Evolutionary conservation across 2,888 invertebrate species (phyloP).

Genomic region (Unio pictorum): DNA sequence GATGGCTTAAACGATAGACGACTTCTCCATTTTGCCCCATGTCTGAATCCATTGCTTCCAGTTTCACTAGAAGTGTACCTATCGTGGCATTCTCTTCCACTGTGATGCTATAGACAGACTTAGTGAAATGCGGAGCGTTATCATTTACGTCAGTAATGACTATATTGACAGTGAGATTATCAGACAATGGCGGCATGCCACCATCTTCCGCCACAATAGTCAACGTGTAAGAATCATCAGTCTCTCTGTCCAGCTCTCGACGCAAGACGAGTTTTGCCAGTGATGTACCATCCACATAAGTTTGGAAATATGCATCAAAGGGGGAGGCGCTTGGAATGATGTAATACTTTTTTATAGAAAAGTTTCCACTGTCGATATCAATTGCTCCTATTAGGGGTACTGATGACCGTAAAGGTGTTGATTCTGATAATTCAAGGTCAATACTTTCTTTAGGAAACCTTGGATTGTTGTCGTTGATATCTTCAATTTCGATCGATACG

Average conservation of each 20-base stretch:
- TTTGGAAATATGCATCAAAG: constrained; percentile 37
- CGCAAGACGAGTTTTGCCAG: constrained; percentile 46
- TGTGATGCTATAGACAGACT: constrained; percentile 35
- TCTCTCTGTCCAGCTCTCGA: constrained; percentile 47
- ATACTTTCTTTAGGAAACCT: constrained; percentile 44
- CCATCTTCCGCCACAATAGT: constrained; percentile 50
- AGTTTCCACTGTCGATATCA: constrained; percentile 45
- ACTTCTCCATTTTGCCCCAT: constrained; percentile 82
- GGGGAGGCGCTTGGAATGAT: constrained; percentile 32
- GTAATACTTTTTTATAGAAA: constrained; percentile 43
- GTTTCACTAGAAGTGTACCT: constrained; percentile 63
- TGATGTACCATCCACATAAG: constrained; percentile 44
- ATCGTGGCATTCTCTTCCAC: constrained; percentile 39
- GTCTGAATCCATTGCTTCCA: constrained; percentile 89
- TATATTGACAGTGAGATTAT: constrained; percentile 38
- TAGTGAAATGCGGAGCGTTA: constrained; percentile 43
- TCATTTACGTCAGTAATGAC: constrained; percentile 50
- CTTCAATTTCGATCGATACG: constrained; percentile 45
- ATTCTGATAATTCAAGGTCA: constrained; percentile 44
- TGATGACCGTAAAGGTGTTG: constrained; percentile 38
- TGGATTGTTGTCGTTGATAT: constrained; percentile 59
- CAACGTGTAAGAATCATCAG: constrained; percentile 38
- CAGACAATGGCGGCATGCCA: constrained; percentile 38
- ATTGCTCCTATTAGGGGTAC: constrained; percentile 43
- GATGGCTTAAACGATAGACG: constrained; percentile 69